Percentiles rank a stretch among this genome's conserved stretches.
These are phyloP conservation scores for Raphicerus campestris DNA, from an alignment of 2,113 vertebrate species.

Conservation along the genomic window DNA sequence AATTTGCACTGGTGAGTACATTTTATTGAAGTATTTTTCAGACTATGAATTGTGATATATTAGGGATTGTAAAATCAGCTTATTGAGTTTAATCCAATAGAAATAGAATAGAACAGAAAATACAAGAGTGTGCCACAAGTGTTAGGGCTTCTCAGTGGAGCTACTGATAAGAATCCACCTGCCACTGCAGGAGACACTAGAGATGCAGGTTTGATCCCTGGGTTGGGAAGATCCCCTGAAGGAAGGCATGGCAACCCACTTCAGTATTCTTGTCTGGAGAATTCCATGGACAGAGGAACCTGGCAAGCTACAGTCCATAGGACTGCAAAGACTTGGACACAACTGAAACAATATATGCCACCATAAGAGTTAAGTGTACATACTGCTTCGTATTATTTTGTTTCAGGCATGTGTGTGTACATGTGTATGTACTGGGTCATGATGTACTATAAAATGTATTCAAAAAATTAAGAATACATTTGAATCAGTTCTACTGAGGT, in stretches of 20 bases:
- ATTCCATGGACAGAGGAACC: not conserved
- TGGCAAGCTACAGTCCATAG: not conserved
- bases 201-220: not conserved
- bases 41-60: not conserved
- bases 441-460: not conserved
- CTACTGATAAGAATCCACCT: not conserved
- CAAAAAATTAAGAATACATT: not conserved
- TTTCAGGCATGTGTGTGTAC: not conserved
- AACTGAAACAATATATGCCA: not conserved
- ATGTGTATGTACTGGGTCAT: fast-evolving
- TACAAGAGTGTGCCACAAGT: not conserved
- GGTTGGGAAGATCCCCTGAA: not conserved
- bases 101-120: not conserved
- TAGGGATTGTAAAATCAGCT: not conserved
- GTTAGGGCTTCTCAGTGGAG: not conserved
- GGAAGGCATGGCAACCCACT: not conserved
- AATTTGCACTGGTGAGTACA: conserved; percentile 91
- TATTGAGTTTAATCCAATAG: not conserved
- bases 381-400: not conserved
- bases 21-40: not conserved
- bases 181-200: not conserved
- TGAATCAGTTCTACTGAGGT: no score
- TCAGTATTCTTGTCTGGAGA: not conserved
- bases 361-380: not conserved
- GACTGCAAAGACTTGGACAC: not conserved